Base-by-base conservation (phyloP, 2,797 vertebrate species). In the Rousettus madagascariensis region DNA sequence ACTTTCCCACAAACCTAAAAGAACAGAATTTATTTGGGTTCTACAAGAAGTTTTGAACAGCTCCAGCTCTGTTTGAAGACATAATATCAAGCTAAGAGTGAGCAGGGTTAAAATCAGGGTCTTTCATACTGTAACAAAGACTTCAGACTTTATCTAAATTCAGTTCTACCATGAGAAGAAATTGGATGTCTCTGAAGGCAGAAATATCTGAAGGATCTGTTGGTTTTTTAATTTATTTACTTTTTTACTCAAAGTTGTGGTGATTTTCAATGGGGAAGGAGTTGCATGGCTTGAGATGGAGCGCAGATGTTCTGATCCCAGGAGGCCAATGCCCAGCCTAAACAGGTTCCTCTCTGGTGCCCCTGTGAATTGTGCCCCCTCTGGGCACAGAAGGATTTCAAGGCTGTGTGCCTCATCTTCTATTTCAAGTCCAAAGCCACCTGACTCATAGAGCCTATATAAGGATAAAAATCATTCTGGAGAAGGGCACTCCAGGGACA, bases 401-500 rank as follows among this genome's bases (percentile, higher is more conserved):
- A 33, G 38, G 3, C 46, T 17, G 22, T 36, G 59, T n/a, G 20
- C 30, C 49, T 41, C 38, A 68, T 30, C 49, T 59, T 74, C 33
- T 17, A 13, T 49, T 63, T 84, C 38, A 68, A 78, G 61, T 36
- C 30, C 38, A 49, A 83, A 92, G 51, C 30, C n/a, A 84, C 53
- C 68, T 94, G 79, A 95, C 41, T 89, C 87, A 88, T 80, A 65
- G 19, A 90, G 59, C 90, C 20, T 55, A 88, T 5, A 17, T 19
- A 65, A 94, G 43, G 84, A 93, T 51, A 87, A 94, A 80, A 95
- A 65, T 92, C 33, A 66, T 85, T 83, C 75, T 3, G 0, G 85
- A 95, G 78, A 96, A 96, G 95, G 82, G 91, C 90, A 91, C 87
- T 94, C 87, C 43, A 41, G 49, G 43, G 92, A 97, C 74, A 38